These are phyloP conservation scores for Byasa hedistus DNA, from an alignment of 2,888 invertebrate species.

Conservation along the genomic window DNA sequence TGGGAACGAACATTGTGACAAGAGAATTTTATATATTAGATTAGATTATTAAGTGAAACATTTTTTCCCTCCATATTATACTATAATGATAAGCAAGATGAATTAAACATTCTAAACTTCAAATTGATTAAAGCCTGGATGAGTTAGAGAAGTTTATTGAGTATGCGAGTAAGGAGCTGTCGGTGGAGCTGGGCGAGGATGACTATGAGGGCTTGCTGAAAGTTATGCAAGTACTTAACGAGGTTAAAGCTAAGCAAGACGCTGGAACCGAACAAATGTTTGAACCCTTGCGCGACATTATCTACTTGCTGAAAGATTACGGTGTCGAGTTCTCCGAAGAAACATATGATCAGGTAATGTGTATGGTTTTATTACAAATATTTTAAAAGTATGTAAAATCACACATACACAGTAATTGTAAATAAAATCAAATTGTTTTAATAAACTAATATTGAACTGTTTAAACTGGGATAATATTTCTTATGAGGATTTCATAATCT, in stretches of 20 bases:
- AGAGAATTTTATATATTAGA: too few relatives aligned
- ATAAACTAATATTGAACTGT: too few relatives aligned
- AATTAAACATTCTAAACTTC: too few relatives aligned
- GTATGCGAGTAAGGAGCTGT: constrained; percentile 86
- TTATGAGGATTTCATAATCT: too few relatives aligned
- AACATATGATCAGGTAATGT: constrained; percentile 83
- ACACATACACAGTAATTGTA: background rate
- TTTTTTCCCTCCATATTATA: too few relatives aligned
- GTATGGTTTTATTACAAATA: background rate
- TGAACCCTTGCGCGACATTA: constrained; percentile 91
- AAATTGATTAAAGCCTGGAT: constrained; percentile 77
- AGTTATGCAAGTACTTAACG: constrained; percentile 91
- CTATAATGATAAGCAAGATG: too few relatives aligned
- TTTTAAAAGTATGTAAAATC: background rate
- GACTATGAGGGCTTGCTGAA: constrained; percentile 91
- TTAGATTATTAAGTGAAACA: too few relatives aligned
- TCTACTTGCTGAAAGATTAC: constrained; percentile 90
- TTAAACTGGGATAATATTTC: too few relatives aligned
- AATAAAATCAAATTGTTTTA: background rate
- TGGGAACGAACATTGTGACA: too few relatives aligned
- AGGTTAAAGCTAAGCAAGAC: constrained; percentile 85
- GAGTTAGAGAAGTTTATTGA: constrained; percentile 89
- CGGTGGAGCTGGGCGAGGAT: constrained; percentile 87
- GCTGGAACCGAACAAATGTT: constrained; percentile 91
- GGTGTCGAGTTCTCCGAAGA: constrained; percentile 93